phyloP scores from a whole-genome alignment of 2,797 vertebrate species.

The Brotula barbata region DNA sequence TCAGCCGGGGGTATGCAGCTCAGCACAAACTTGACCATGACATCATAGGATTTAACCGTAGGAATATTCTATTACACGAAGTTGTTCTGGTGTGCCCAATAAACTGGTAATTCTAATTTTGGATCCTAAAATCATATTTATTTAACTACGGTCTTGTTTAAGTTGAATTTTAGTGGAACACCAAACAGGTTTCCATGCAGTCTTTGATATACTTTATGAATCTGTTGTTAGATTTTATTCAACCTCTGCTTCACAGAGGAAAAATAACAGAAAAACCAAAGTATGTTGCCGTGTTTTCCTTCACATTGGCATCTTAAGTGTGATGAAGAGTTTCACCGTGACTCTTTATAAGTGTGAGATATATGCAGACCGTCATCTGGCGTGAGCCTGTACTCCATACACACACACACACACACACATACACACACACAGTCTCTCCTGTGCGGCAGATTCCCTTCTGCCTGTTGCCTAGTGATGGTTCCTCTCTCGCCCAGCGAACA shows the following conservation, averaged over 20 bases:
- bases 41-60: too few relatives aligned
- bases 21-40: too few relatives aligned
- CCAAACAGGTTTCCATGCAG: too few relatives aligned
- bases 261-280: not conserved
- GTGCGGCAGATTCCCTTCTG: constrained; percentile 55
- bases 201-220: constrained; percentile 28
- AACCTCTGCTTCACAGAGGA: constrained; percentile 4
- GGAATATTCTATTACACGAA: too few relatives aligned
- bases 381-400: constrained; percentile 32
- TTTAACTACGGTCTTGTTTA: too few relatives aligned
- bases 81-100: too few relatives aligned
- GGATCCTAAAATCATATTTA: too few relatives aligned
- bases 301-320: constrained; percentile 12
- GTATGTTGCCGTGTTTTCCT: constrained; percentile 19
- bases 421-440: constrained; percentile 17
- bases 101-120: too few relatives aligned
- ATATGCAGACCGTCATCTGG: constrained; percentile 35
- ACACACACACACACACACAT: not conserved
- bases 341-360: constrained; percentile 35
- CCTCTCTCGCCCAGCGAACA: constrained; percentile 44
- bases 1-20: too few relatives aligned
- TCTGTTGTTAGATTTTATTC: constrained; percentile 13
- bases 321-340: constrained; percentile 23
- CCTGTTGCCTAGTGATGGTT: constrained; percentile 77
- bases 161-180: too few relatives aligned